Evolutionary conservation across 2,113 vertebrate species (phyloP).

Genomic region (Panurus biarmicus): DNA sequence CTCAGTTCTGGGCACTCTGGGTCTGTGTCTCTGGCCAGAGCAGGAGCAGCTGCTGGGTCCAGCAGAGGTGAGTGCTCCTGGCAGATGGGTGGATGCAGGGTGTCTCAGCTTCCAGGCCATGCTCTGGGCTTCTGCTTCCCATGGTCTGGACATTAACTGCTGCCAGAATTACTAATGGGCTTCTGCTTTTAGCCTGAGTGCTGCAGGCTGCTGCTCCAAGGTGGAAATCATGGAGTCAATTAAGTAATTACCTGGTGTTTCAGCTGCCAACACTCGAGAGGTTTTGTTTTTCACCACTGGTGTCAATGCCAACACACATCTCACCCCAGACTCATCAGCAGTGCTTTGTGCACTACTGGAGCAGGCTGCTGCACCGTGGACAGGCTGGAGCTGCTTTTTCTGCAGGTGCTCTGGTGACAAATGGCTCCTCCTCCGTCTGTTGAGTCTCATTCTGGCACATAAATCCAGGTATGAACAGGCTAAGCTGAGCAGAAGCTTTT

Average conservation of each 20-base stretch:
- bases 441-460: neutral
- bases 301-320: rapidly evolving
- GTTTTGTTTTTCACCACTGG: neutral
- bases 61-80: neutral
- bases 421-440: neutral
- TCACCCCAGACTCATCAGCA: neutral
- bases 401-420: neutral
- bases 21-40: neutral
- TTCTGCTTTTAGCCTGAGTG: constrained; percentile 7
- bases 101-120: neutral
- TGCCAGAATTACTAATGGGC: neutral
- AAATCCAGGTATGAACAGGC: neutral
- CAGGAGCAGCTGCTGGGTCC: neutral
- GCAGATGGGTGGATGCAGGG: neutral
- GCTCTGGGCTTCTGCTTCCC: neutral
- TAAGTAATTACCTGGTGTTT: constrained; percentile 18
- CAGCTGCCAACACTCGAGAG: neutral
- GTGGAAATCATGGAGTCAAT: neutral
- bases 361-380: neutral
- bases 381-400: neutral
- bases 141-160: neutral
- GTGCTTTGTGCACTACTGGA: neutral
- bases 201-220: neutral
- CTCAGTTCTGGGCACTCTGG: neutral
- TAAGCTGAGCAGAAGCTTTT: neutral